Conservation (phyloP, 2,797 vertebrate genomes). For the Coregonus sp. region DNA sequence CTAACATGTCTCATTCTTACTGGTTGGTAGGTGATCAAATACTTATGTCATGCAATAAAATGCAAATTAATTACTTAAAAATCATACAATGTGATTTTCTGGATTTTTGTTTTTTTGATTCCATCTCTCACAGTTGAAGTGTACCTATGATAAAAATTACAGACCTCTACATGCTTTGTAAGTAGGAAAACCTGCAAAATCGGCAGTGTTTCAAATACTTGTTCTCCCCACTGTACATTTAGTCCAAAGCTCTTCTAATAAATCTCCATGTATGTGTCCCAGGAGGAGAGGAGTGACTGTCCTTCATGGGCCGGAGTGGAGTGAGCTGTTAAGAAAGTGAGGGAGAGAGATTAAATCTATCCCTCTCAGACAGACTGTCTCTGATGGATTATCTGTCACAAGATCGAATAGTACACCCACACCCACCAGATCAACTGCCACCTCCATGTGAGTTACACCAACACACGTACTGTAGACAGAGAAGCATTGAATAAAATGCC, state of each 20-base stretch:
- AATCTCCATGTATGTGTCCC: slow-evolving; percentile 49
- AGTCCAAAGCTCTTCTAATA: slow-evolving; percentile 36
- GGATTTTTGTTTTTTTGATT: too few relatives aligned
- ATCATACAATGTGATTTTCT: too few relatives aligned
- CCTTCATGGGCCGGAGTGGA: slow-evolving; percentile 50
- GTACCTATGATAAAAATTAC: too few relatives aligned
- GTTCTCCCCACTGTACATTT: not conserved
- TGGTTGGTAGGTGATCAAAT: too few relatives aligned
- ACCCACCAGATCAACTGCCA: slow-evolving; percentile 72
- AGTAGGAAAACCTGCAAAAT: too few relatives aligned
- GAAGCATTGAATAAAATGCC: not conserved
- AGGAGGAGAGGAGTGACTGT: slow-evolving; percentile 51
- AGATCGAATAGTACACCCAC: slow-evolving; percentile 64
- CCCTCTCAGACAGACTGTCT: slow-evolving; percentile 73
- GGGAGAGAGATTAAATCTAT: slow-evolving; percentile 60
- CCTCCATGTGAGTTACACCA: slow-evolving; percentile 43
- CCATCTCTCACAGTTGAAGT: too few relatives aligned
- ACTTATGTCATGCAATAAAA: too few relatives aligned
- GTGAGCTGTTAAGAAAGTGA: slow-evolving; percentile 12
- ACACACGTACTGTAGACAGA: not conserved
- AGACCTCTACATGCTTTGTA: too few relatives aligned
- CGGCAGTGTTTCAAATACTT: too few relatives aligned
- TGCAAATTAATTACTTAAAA: too few relatives aligned
- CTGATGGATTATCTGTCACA: slow-evolving; percentile 81
- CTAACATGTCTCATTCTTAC: too few relatives aligned